Evolutionary conservation across 1,140 invertebrate species (phyloP), one percentile per base, ranked within the genome.

Genomic region (Papilio aristodemus): DNA sequence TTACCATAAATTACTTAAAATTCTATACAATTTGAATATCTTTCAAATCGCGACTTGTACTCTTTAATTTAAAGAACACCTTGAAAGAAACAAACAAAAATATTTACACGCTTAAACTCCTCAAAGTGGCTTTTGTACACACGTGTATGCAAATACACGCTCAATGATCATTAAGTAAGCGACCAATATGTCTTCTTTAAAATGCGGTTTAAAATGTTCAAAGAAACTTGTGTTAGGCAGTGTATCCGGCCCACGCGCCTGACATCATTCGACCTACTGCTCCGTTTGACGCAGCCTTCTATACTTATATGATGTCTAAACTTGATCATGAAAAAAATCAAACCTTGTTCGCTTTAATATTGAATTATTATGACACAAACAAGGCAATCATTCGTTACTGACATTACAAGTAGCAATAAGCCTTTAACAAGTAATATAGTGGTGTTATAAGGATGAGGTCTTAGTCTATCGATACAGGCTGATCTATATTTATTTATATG

Each of bases 251-350:
- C 59, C 59, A 62, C 59, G 32, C 59, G 14, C 17, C 43, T 62
- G 59, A 62, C 59, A 62, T 62, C 59, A 62, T 62, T 37, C 59
- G 59, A 62, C 32, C 59, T 62, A 62, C 59, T 62, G 59, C 27
- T 38, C 27, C 14, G 32, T 37, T 62, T 37, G 58, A 36, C 32
- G 25, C 9, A 37, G 32, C 32, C 59, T 62, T 62, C 59, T n/a
- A 59, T 36, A 62, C 59, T 62, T 62, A 38, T 38, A 17, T 36
- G 7, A 17, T 25, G 46, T 54, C 17, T 54, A 54, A 54, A 54
- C 46, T 54, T 54, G 46, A 54, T 22, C 19, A 11, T 54, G 46
- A 54, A 54, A 54, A 50, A 54, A 43, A 13, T 54, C 4, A 9
- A 22, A 54, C 46, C 46, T 54, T 54, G 46, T 3, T 54, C 46